Evolutionary conservation across 2,888 invertebrate genomes (phyloP).

Genomic region (Oscheius sp.): DNA sequence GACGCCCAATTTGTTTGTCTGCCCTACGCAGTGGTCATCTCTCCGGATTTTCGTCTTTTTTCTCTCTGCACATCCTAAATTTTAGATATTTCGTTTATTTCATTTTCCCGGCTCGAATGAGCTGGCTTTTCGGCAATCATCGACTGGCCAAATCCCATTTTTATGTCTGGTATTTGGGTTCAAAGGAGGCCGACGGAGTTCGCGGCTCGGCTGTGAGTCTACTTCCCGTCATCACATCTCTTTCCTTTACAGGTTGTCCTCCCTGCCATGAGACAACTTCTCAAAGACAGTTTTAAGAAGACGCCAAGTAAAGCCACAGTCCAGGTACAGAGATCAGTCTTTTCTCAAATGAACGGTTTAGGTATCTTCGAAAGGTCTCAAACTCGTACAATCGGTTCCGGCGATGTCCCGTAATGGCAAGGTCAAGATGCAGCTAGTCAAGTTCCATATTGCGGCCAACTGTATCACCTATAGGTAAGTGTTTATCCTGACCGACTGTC

Average conservation of each 20-base stretch:
- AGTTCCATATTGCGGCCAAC: slow-evolving; percentile 92
- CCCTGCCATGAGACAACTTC: slow-evolving; percentile 65
- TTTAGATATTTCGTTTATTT: background rate
- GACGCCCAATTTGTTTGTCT: slow-evolving; percentile 32
- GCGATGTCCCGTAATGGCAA: slow-evolving; percentile 72
- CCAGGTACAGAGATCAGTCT: slow-evolving; percentile 66
- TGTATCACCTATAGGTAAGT: slow-evolving; percentile 82
- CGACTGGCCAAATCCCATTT: slow-evolving; percentile 75
- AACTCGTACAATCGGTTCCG: slow-evolving; percentile 86
- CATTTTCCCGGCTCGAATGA: slow-evolving; percentile 39
- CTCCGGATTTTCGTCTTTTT: slow-evolving; percentile 27
- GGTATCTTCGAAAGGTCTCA: slow-evolving; percentile 86
- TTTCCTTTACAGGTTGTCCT: slow-evolving; percentile 55
- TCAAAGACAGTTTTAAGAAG: slow-evolving; percentile 60
- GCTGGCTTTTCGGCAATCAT: slow-evolving; percentile 56
- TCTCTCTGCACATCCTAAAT: background rate
- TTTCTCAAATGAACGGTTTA: slow-evolving; percentile 51
- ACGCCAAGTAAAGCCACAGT: slow-evolving; percentile 66
- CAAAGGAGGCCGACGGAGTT: slow-evolving; percentile 25
- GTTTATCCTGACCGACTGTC: background rate
- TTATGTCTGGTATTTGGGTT: slow-evolving; percentile 82
- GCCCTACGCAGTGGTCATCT: slow-evolving; percentile 30
- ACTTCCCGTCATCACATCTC: background rate
- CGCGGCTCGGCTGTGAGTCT: slow-evolving; percentile 5
- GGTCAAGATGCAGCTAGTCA: slow-evolving; percentile 79